Evolutionary conservation across 2,797 vertebrate genomes (phyloP).

Genomic region (Podarcis siculus): DNA sequence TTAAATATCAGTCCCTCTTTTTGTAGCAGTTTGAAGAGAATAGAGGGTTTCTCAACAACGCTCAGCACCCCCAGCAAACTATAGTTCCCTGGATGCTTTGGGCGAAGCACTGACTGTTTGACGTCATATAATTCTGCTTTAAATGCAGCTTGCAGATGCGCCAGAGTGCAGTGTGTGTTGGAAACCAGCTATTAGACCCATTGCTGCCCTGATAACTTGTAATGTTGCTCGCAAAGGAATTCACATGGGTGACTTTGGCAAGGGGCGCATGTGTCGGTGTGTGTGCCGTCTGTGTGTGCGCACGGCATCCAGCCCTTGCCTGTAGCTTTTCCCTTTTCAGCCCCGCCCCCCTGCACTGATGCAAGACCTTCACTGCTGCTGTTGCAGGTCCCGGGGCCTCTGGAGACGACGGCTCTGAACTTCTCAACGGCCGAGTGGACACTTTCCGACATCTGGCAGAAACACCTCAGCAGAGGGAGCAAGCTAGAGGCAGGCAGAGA

Average conservation of each 20-base stretch:
- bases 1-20: no score
- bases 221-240: no score
- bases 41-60: no score
- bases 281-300: no score
- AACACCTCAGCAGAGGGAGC: background rate
- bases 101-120: no score
- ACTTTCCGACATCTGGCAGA: background rate
- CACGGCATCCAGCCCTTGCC: background rate
- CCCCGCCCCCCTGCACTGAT: background rate
- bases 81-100: background rate
- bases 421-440: background rate
- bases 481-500: background rate
- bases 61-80: no score
- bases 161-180: no score
- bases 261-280: background rate
- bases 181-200: no score
- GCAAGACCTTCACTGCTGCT: background rate
- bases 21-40: no score
- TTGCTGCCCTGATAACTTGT: background rate
- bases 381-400: background rate
- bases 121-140: no score
- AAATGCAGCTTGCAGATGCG: no score
- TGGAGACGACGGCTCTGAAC: background rate
- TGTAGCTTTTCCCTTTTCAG: background rate
- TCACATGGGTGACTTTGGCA: no score